Conservation (phyloP, 2,797 vertebrate species). For the Chloroceryle amazona region DNA sequence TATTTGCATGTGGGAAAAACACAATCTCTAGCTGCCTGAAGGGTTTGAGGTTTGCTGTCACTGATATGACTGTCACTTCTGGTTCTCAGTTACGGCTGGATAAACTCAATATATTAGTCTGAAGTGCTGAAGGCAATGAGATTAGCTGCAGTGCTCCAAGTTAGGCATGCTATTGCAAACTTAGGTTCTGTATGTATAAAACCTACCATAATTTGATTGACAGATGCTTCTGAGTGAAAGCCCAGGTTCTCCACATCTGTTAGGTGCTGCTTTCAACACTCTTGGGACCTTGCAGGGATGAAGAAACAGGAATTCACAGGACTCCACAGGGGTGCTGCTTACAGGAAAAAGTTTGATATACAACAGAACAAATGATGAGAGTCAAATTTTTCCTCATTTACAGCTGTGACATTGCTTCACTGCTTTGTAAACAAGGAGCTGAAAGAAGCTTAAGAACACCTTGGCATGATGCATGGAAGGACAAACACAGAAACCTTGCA, state of each 20-base stretch:
- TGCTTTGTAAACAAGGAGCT: background rate
- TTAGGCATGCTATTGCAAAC: background rate
- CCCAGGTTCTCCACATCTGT: background rate
- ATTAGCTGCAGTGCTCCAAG: background rate
- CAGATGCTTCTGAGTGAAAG: background rate
- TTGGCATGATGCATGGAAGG: background rate
- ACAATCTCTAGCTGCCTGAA: background rate
- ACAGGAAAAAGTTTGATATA: background rate
- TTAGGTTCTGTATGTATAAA: background rate
- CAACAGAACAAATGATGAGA: accelerated
- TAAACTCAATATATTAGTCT: background rate
- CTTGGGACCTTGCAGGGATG: background rate
- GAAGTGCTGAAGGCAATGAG: background rate
- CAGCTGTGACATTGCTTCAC: background rate
- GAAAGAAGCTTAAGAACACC: background rate
- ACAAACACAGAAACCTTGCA: background rate
- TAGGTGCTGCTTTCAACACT: background rate
- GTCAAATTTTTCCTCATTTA: background rate
- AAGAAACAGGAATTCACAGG: background rate
- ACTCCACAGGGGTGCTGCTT: background rate
- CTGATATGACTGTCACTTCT: background rate
- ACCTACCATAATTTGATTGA: background rate
- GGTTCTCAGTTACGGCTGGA: background rate
- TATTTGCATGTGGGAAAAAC: background rate
- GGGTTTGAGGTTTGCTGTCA: background rate